Base-by-base conservation (phyloP, 1,140 invertebrate genomes). In the Drosophila elegans region DNA sequence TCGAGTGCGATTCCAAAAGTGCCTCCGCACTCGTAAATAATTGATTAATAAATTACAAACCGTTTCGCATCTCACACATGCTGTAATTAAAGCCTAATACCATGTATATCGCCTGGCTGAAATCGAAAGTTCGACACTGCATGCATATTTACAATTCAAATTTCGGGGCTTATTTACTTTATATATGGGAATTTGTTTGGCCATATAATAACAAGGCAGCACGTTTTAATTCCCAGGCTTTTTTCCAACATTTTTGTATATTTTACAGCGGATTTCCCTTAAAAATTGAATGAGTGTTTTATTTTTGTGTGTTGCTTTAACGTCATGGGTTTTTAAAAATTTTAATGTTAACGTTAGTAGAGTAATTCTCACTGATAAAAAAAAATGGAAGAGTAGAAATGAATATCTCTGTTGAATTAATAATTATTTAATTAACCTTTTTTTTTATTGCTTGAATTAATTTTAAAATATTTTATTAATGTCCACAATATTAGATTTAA, bases 41-140 rank as follows among this genome's bases (percentile, higher is more conserved):
- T 69, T 71, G 63, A 71, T 71, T 71, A 69, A 69, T 56, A 55
- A 56, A 71, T 71, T 71, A 71, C 25, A 48, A 71, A 71, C 49
- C 55, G 67, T 69, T 69, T 68, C 60, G 29, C 45, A 54, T 4
- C 61, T 44, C 29, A 45, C 52, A 63, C 61, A 45, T 63, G 41
- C 27, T 52, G 10, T 42, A 62, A 67, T 64, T 53, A 52, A 69
- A 45, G 52, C 48, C 9, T 44, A 29, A 64, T 64, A 29, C 27
- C 12, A n/a, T 27, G 38, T 13, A 21, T 16, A n/a, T 16, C n/a
- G 25, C n/a, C 34, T 67, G 46, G 38, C 11, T 21, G 13, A 48
- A 42, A 32, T 29, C 16, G 27, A 32, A 27, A 60, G 16, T 27
- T 10, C 0, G 44, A 6, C 6, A 16, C 4, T 25, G 4, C 21